Evolutionary conservation across 2,888 invertebrate species (phyloP).

Genomic region (Craniophora ligustri): DNA sequence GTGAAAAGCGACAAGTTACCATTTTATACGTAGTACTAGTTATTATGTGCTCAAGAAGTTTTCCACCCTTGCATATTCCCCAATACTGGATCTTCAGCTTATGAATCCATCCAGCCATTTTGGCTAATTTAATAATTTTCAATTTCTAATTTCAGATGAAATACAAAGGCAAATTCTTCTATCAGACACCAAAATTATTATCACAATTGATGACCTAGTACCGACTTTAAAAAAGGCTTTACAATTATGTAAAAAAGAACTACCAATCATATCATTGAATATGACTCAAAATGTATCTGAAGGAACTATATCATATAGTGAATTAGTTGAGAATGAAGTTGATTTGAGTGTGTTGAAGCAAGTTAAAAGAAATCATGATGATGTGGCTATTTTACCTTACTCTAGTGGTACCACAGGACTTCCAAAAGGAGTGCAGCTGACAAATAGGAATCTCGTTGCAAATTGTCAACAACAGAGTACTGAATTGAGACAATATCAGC

Average conservation of each 20-base stretch:
- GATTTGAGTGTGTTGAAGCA: conserved; percentile 83
- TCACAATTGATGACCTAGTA: conserved; percentile 88
- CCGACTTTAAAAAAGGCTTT: conserved; percentile 81
- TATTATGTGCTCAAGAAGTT: too few relatives aligned
- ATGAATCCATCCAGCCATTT: too few relatives aligned
- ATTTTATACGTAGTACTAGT: too few relatives aligned
- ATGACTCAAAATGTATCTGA: conserved; percentile 71
- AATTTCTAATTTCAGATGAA: conserved; percentile 88
- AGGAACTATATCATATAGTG: conserved; percentile 89
- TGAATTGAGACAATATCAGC: conserved; percentile 61
- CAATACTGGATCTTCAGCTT: too few relatives aligned
- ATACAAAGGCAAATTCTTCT: conserved; percentile 89
- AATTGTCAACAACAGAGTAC: conserved; percentile 79
- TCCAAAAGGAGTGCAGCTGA: conserved; percentile 92
- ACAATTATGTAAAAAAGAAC: conserved; percentile 71
- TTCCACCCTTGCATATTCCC: too few relatives aligned
- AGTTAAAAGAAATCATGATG: conserved; percentile 79
- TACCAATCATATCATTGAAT: conserved; percentile 85
- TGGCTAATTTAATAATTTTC: fast-evolving
- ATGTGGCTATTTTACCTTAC: conserved; percentile 92
- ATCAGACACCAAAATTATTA: conserved; percentile 88
- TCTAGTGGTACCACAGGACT: conserved; percentile 96
- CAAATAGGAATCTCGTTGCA: conserved; percentile 87
- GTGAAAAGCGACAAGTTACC: too few relatives aligned
- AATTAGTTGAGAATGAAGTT: conserved; percentile 82